Base-by-base conservation (phyloP, 2,888 invertebrate genomes). In the Cheilosia grossa region DNA sequence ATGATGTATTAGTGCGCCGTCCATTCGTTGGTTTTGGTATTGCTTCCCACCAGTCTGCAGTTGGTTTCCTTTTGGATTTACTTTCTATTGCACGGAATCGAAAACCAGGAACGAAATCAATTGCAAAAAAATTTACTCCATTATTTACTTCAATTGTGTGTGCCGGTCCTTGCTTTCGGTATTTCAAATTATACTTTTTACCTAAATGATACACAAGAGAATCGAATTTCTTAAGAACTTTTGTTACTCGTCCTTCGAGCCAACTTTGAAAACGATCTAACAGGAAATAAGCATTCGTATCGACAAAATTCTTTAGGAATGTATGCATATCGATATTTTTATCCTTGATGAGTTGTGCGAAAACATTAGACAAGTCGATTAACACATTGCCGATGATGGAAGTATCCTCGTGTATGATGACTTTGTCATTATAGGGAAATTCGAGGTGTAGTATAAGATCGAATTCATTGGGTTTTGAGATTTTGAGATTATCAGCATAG, bases 61-160 rank as follows among this genome's bases (percentile, higher is more conserved):
- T 51, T 4, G 13, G 2, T 6, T n/a, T 6, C 10, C 49, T 54
- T 21, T 2, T 3, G 4, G 30, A 51, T 21, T n/a, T n/a, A 0
- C 42, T 13, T 27, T 54, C 51, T 4, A 5, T 47, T 4, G 1
- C 9, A 0, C 13, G 7, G 19, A 83, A 79, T 10, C 17, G 33
- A 64, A 83, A 74, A 10, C 40, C 83, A 10, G 83, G 83, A 53
- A 83, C 83, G 27, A 83, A 49, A 56, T 83, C 83, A 69, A 83
- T 58, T 0, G 79, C 53, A 6, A 83, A 61, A 6, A 10, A 0
- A 21, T 13, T 24, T 4, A 15, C 0, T 4, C 6, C 17, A 9
- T n/a, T 21, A 4, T 1, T 0, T 27, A 82, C 54, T 0, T n/a
- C 7, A 30, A 83, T 53, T 10, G 83, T 83, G 27, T 81, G 81